phyloP scores from a whole-genome alignment of 2,113 vertebrate genomes.

The Chloropsis hardwickii region DNA sequence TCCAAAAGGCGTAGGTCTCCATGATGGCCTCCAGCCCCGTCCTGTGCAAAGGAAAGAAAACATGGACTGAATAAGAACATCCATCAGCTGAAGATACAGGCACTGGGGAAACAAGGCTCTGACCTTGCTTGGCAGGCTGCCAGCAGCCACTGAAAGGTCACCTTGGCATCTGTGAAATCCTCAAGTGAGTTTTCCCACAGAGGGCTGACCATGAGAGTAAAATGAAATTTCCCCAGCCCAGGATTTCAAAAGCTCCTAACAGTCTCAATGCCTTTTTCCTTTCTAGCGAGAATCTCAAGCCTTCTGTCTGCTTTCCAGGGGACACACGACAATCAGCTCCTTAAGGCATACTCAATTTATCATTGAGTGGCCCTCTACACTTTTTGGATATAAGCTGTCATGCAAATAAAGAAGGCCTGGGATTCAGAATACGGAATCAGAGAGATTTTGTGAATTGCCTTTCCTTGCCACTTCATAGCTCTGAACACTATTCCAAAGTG shows the following conservation, averaged over 20 bases:
- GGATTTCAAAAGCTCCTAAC: not conserved
- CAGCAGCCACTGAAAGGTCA: not conserved
- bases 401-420: not conserved
- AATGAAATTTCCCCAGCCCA: not conserved
- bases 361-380: not conserved
- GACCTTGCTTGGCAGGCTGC: not conserved
- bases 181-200: not conserved
- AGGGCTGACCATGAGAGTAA: not conserved
- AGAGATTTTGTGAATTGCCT: not conserved
- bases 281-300: not conserved
- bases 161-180: not conserved
- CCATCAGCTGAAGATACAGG: not conserved
- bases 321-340: not conserved
- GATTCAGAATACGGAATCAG: not conserved
- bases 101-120: not conserved
- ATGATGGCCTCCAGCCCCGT: slow-evolving; percentile 98
- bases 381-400: not conserved
- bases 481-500: not conserved
- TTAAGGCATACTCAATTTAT: not conserved
- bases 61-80: not conserved
- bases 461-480: not conserved
- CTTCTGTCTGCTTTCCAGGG: not conserved
- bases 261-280: not conserved
- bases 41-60: slow-evolving; percentile 70
- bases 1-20: slow-evolving; percentile 99